A percentile compares a stretch with the other conserved stretches of the same genome.
phyloP scores from a whole-genome alignment of 2,888 invertebrate genomes.

The Dusona sp. region DNA sequence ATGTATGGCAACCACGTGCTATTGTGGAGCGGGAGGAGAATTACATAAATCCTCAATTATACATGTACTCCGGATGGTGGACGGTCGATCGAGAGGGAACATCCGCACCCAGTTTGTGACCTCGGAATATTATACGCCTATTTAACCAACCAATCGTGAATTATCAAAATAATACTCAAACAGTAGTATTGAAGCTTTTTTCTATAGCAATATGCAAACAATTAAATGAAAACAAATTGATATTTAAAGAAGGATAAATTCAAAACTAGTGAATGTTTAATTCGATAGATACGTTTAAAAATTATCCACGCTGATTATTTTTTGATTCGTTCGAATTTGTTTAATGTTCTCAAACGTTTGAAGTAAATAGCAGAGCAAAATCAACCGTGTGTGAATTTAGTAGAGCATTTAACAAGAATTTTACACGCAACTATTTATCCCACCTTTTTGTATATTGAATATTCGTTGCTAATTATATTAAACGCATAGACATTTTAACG shows the following conservation, averaged over 20 bases:
- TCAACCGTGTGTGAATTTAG: no score
- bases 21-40: constrained; percentile 32
- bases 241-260: not conserved
- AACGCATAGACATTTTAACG: not conserved
- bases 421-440: not conserved
- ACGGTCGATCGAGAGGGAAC: constrained; percentile 44
- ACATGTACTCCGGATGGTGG: constrained; percentile 25
- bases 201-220: not conserved
- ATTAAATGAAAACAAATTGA: not conserved
- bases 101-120: constrained; percentile 9
- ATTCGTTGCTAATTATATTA: not conserved
- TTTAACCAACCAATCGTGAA: constrained; percentile 11
- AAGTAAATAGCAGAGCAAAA: not conserved
- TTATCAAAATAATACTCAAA: not conserved
- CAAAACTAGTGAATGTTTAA: not conserved
- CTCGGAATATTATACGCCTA: constrained; percentile 13
- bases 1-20: constrained; percentile 32
- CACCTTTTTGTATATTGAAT: not conserved
- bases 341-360: not conserved
- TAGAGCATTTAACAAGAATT: not conserved
- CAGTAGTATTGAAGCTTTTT: not conserved
- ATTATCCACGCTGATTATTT: not conserved
- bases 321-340: not conserved
- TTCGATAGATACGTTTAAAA: not conserved
- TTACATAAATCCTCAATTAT: constrained; percentile 62